Percentiles rank a stretch among this genome's conserved stretches.
Evolutionary conservation across 2,888 invertebrate species (phyloP).

Genomic region (Pachymerium ferrugineum): DNA sequence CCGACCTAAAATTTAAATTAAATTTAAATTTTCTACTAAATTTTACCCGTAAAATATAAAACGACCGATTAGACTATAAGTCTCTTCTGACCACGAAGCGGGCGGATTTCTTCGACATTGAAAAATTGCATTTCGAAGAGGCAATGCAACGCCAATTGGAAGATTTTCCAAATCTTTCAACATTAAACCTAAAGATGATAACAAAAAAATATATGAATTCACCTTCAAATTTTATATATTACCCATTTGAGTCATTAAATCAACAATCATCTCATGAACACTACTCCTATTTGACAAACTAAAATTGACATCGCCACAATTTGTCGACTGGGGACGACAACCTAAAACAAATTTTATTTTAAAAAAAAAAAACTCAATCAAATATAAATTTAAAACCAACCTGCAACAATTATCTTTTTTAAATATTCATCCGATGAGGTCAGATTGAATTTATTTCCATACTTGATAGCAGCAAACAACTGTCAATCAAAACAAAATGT

Average conservation of each 20-base stretch:
- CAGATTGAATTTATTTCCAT: background rate
- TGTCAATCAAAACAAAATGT: slow-evolving; percentile 7
- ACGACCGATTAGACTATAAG: slow-evolving; percentile 60
- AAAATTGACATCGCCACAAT: background rate
- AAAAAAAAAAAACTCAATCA: background rate
- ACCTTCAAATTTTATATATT: background rate
- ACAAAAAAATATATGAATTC: slow-evolving; percentile 9
- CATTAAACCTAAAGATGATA: slow-evolving; percentile 54
- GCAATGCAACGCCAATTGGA: slow-evolving; percentile 64
- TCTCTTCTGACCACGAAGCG: slow-evolving; percentile 63
- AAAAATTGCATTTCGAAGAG: slow-evolving; percentile 64
- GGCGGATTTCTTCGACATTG: slow-evolving; percentile 66
- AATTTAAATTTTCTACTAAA: too few relatives aligned
- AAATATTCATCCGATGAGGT: background rate
- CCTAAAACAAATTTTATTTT: background rate
- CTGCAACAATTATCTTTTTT: background rate
- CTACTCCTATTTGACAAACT: background rate
- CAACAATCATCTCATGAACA: background rate
- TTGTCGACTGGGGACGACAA: background rate
- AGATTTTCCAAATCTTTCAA: slow-evolving; percentile 65
- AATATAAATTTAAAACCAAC: background rate
- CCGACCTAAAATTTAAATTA: slow-evolving; percentile 50
- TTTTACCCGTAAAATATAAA: too few relatives aligned
- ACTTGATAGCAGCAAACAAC: slow-evolving; percentile 31
- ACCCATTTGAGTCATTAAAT: background rate